Percentiles rank a stretch among this genome's conserved stretches.
Evolutionary conservation across 53 echinoderm and acorn worm genomes (phyloP).

Genomic region (Actinopyga echinites): DNA sequence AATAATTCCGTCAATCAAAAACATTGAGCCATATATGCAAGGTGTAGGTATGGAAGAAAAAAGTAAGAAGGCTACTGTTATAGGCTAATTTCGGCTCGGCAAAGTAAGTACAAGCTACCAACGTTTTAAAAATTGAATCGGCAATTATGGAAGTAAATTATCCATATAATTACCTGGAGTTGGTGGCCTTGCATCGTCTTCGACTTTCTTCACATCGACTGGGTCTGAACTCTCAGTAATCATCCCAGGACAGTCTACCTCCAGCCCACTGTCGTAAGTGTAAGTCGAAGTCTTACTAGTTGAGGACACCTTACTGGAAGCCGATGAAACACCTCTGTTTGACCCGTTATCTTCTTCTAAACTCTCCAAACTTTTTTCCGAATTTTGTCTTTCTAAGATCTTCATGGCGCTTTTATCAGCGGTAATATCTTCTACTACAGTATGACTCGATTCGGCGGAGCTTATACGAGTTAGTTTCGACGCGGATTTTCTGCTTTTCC

Average conservation of each 20-base stretch:
- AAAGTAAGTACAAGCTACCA: no score
- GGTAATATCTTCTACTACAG: constrained; percentile 1
- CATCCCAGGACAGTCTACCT: constrained; percentile 74
- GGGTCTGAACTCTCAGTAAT: constrained; percentile 82
- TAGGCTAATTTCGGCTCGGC: no score
- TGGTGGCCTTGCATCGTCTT: constrained; percentile 54
- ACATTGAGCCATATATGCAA: no score
- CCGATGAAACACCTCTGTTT: constrained; percentile 78
- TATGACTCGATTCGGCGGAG: constrained; percentile 11
- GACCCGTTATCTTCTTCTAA: background rate
- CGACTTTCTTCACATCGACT: constrained; percentile 28
- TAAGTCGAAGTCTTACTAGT: constrained; percentile 44
- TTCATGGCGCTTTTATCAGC: constrained; percentile 40
- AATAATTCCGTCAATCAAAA: no score
- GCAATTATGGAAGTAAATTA: background rate
- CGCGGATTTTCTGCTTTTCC: constrained; percentile 32
- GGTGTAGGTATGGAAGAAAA: no score
- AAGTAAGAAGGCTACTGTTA: no score
- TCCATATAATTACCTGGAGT: constrained; percentile 82
- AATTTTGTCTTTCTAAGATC: constrained; percentile 48
- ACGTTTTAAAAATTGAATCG: background rate
- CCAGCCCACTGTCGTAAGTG: constrained; percentile 88
- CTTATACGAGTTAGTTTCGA: constrained; percentile 51
- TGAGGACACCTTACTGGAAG: constrained; percentile 65
- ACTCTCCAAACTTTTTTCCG: constrained; percentile 60